A percentile compares a stretch with the other conserved stretches of the same genome.
Evolutionary conservation across 2,797 vertebrate genomes (phyloP).

Genomic region (Hephaestus fuliginosus): DNA sequence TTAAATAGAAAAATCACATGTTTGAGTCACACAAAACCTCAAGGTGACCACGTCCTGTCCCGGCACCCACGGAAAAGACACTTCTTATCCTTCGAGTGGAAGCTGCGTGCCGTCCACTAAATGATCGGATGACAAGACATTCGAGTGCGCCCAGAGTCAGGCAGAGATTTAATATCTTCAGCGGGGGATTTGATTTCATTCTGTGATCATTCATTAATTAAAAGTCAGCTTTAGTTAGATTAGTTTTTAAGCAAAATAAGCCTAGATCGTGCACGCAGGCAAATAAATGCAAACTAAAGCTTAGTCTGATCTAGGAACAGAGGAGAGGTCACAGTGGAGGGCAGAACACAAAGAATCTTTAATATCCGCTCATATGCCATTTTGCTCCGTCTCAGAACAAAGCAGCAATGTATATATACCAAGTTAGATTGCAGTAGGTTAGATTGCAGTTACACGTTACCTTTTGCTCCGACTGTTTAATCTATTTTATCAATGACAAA

Average conservation of each 20-base stretch:
- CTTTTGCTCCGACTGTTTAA: neutral
- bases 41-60: conserved; percentile 14
- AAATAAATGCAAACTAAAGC: neutral
- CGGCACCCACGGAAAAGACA: neutral
- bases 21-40: conserved; percentile 5
- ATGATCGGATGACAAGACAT: conserved; percentile 33
- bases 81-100: neutral
- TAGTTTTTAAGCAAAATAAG: neutral
- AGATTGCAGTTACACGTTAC: neutral
- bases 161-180: conserved; percentile 13
- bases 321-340: neutral
- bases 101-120: neutral
- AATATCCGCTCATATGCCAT: neutral
- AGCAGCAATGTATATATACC: neutral
- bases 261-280: neutral
- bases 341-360: neutral
- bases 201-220: neutral
- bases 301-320: neutral
- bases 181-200: neutral
- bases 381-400: too few relatives aligned
- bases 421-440: neutral
- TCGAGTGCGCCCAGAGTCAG: conserved; percentile 9
- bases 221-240: neutral
- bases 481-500: neutral
- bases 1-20: conserved; percentile 11